These are phyloP conservation scores for Parauchenoglanis ngamensis DNA, from an alignment of 2,797 vertebrate species.

Conservation along the genomic window DNA sequence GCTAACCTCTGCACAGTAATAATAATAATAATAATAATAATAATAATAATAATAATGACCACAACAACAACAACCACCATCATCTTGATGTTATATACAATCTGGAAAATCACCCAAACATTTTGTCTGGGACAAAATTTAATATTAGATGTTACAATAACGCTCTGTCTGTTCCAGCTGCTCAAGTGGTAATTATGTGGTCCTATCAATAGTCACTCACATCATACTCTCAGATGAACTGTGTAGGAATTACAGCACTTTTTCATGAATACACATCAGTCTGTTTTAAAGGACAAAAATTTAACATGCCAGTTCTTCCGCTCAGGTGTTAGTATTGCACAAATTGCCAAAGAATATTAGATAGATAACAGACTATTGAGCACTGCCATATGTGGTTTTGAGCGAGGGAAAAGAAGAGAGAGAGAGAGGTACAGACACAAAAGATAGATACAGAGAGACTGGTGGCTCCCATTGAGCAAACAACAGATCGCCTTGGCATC, in stretches of 20 bases:
- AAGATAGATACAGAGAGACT: not conserved
- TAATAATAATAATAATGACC: no score
- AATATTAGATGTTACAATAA: slow-evolving; percentile 1
- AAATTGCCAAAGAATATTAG: not conserved
- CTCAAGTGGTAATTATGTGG: not conserved
- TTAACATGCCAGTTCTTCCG: not conserved
- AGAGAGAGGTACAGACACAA: not conserved
- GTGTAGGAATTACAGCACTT: slow-evolving; percentile 5
- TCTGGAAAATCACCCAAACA: not conserved
- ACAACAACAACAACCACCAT: no score
- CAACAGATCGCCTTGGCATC: slow-evolving; percentile 40
- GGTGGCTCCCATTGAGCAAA: slow-evolving; percentile 17
- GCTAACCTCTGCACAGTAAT: no score
- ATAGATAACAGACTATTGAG: not conserved
- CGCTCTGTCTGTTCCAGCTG: slow-evolving; percentile 4
- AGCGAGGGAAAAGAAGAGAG: not conserved
- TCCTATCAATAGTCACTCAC: not conserved
- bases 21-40: no score
- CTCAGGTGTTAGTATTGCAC: not conserved
- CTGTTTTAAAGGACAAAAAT: not conserved
- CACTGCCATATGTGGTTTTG: not conserved
- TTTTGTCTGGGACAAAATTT: not conserved
- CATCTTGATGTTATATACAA: not conserved
- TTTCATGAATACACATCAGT: slow-evolving; percentile 5
- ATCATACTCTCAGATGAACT: not conserved